Base-by-base conservation (phyloP, 2,888 invertebrate genomes). In the Muschampia plurimacula region DNA sequence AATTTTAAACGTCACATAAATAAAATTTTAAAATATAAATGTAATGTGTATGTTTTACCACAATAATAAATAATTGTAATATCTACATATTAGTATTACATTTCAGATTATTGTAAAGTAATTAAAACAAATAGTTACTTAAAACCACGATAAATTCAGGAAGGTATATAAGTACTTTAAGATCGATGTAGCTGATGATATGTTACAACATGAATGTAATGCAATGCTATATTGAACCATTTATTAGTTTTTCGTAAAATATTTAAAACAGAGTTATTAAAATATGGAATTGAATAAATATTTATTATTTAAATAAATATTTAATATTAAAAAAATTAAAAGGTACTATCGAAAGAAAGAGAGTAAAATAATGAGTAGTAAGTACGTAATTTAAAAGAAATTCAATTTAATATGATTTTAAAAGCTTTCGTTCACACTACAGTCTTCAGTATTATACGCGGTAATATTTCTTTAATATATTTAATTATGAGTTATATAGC, bases 41-140 rank as follows among this genome's bases (percentile, higher is more conserved):
- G 83, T 77, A 80, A 78, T 78, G 79, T 77, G 75, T 76, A 74
- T 82, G 81, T 88, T 86, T 88, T 84, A 83, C 86, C 85, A 86
- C 82, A 87, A 89, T 88, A 88, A 86, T 86, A 84, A 84, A 86
- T 85, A 86, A 87, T 86, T 84, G 84, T 81, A 85, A 86, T 87
- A 85, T 86, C 84, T 89, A 88, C 83, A 84, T 83, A 81, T 79
- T 83, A 82, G 81, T 72, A 85, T 83, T 82, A 85, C 79, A 83
- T 79, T 74, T 75, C 77, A 82, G 81, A 78, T 80, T 74, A 82
- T 78, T 79, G 80, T 81, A 83, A 81, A 80, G 77, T 74, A 79
- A 80, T 78, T 77, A 69, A 75, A 81, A 76, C 75, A 77, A n/a
- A 73, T 64, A 55, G 62, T 70, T 76, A 77, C 77, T 68, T 75